Evolutionary conservation across 1,140 invertebrate species (phyloP).

Genomic region (Drosophila tristis): DNA sequence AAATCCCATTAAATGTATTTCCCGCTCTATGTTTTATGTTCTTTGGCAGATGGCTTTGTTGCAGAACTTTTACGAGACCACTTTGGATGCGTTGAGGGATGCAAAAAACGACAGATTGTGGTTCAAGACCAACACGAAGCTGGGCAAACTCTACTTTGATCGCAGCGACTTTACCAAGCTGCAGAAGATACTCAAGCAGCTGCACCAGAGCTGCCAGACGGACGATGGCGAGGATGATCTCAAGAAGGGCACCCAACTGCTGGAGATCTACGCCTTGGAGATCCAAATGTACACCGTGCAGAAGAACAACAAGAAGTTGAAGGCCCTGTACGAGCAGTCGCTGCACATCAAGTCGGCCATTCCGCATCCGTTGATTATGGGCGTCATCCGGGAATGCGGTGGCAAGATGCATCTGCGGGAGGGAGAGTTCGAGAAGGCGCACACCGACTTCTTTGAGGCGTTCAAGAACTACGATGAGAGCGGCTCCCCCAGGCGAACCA

Average conservation of each 20-base stretch:
- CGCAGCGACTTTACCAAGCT: slow-evolving; percentile 97
- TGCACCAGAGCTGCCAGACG: slow-evolving; percentile 99
- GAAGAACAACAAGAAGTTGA: slow-evolving; percentile 99
- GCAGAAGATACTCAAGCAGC: slow-evolving; percentile 98
- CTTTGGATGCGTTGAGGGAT: slow-evolving; percentile 98
- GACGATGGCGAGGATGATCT: slow-evolving; percentile 99
- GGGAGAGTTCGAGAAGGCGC: slow-evolving; percentile 99
- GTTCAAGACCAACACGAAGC: slow-evolving; percentile 99
- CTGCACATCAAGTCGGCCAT: slow-evolving; percentile 99
- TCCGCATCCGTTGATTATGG: slow-evolving; percentile 99
- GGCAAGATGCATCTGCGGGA: slow-evolving; percentile 99
- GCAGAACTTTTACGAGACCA: slow-evolving; percentile 99
- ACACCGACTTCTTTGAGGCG: slow-evolving; percentile 99
- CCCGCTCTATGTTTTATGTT: too few species aligned
- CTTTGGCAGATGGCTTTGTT: slow-evolving; percentile 96
- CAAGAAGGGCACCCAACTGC: slow-evolving; percentile 98
- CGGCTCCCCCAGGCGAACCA: slow-evolving; percentile 98
- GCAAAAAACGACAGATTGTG: slow-evolving; percentile 99
- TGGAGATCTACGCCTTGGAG: slow-evolving; percentile 99
- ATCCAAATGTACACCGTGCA: slow-evolving; percentile 99
- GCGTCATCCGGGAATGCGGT: slow-evolving; percentile 99
- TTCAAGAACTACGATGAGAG: slow-evolving; percentile 99
- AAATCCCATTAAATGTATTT: neutral
- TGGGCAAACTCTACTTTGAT: slow-evolving; percentile 99
- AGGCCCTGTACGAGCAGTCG: slow-evolving; percentile 98